Conservation (phyloP, 2,113 vertebrate species). For the Pollachius pollachius region DNA sequence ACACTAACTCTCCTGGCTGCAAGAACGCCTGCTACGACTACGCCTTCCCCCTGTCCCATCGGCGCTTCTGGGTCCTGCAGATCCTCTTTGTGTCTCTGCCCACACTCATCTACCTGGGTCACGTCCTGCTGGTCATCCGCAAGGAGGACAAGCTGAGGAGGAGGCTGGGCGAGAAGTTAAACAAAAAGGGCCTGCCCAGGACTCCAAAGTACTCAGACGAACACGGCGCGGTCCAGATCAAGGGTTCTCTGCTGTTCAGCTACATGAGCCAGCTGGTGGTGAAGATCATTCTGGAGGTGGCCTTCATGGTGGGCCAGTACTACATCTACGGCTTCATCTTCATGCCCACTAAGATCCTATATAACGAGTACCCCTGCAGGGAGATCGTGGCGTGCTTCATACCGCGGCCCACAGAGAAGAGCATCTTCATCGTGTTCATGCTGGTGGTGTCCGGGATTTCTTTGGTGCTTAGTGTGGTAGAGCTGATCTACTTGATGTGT, state of each 20-base stretch:
- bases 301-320: slow-evolving; percentile 86
- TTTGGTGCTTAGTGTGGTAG: slow-evolving; percentile 82
- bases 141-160: slow-evolving; percentile 69
- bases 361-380: slow-evolving; percentile 73
- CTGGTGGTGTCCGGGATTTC: slow-evolving; percentile 80
- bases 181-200: slow-evolving; percentile 36
- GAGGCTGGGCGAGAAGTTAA: slow-evolving; percentile 51
- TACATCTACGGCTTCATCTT: slow-evolving; percentile 76
- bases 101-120: slow-evolving; percentile 67
- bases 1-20: slow-evolving; percentile 57
- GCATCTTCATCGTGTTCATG: slow-evolving; percentile 84
- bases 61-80: slow-evolving; percentile 74
- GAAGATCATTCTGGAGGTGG: slow-evolving; percentile 86
- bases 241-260: slow-evolving; percentile 81
- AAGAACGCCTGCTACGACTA: slow-evolving; percentile 64
- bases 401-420: slow-evolving; percentile 81
- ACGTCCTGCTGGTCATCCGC: slow-evolving; percentile 66
- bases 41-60: slow-evolving; percentile 69
- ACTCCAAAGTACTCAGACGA: slow-evolving; percentile 74
- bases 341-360: slow-evolving; percentile 76
- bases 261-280: slow-evolving; percentile 84
- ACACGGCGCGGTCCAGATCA: slow-evolving; percentile 79
- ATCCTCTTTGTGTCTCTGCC: slow-evolving; percentile 68
- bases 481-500: slow-evolving; percentile 82
- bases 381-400: slow-evolving; percentile 82